Conservation (phyloP, 1,140 invertebrate species). For the Drosophila auraria region DNA sequence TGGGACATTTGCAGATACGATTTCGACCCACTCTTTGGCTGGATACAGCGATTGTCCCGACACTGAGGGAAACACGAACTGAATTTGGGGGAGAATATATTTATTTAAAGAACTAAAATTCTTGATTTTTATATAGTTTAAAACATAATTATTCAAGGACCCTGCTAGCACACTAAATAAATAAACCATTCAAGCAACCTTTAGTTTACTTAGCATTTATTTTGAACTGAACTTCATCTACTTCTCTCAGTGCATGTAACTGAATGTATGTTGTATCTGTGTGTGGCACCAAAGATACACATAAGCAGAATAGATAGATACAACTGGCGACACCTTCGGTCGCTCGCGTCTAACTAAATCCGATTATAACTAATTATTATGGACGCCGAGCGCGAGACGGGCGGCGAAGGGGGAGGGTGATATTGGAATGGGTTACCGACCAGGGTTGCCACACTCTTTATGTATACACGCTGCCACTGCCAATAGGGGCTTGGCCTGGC, state of each 20-base stretch:
- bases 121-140: too few species aligned
- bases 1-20: constrained; percentile 7
- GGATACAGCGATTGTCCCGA: too few species aligned
- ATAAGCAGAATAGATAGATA: constrained; percentile 9
- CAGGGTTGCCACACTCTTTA: constrained; percentile 8
- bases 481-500: constrained; percentile 32
- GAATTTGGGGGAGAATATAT: too few species aligned
- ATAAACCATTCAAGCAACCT: too few species aligned
- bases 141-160: too few species aligned
- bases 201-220: too few species aligned
- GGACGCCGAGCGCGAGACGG: too few species aligned
- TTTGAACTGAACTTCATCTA: too few species aligned
- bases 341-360: constrained; percentile 63
- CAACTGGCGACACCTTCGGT: constrained; percentile 69
- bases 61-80: too few species aligned
- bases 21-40: constrained; percentile 9
- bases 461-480: neutral
- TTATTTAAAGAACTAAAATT: too few species aligned
- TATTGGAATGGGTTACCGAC: neutral
- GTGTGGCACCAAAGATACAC: constrained; percentile 26
- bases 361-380: constrained; percentile 83
- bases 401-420: neutral
- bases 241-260: neutral
- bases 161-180: too few species aligned
- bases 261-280: neutral